These are phyloP conservation scores for Eupithecia pulchellata DNA, from an alignment of 2,888 invertebrate species.

Conservation along the genomic window DNA sequence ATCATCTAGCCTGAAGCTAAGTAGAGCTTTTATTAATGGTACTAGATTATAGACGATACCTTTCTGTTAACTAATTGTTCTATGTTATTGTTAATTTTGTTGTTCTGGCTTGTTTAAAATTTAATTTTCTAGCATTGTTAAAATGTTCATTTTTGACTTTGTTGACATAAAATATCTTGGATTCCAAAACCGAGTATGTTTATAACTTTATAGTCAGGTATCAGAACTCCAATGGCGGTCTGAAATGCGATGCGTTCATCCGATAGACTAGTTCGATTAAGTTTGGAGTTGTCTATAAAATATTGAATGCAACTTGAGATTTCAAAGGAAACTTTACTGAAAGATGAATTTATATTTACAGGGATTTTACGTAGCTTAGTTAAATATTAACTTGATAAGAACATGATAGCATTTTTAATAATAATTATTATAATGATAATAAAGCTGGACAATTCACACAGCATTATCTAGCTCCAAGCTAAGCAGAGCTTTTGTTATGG, in stretches of 20 bases:
- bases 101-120: too few species aligned
- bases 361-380: neutral
- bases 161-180: neutral
- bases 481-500: too few species aligned
- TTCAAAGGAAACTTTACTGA: conserved; percentile 6
- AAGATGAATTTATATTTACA: neutral
- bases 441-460: too few species aligned
- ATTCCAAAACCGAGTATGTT: neutral
- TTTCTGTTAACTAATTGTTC: too few species aligned
- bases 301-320: conserved; percentile 11
- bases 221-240: conserved; percentile 27
- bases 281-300: conserved; percentile 26
- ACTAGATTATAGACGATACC: too few species aligned
- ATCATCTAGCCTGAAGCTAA: too few species aligned
- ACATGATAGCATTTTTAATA: too few species aligned
- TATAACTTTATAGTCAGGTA: conserved; percentile 18
- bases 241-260: conserved; percentile 18
- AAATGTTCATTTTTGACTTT: neutral
- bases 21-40: too few species aligned
- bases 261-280: conserved; percentile 23
- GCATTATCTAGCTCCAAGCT: too few species aligned
- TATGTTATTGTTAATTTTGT: too few species aligned
- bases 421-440: too few species aligned
- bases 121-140: neutral
- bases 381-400: neutral